Evolutionary conservation across 2,113 vertebrate genomes (phyloP), one percentile per base, ranked within the genome.

Genomic region (Zosterops borbonicus): DNA sequence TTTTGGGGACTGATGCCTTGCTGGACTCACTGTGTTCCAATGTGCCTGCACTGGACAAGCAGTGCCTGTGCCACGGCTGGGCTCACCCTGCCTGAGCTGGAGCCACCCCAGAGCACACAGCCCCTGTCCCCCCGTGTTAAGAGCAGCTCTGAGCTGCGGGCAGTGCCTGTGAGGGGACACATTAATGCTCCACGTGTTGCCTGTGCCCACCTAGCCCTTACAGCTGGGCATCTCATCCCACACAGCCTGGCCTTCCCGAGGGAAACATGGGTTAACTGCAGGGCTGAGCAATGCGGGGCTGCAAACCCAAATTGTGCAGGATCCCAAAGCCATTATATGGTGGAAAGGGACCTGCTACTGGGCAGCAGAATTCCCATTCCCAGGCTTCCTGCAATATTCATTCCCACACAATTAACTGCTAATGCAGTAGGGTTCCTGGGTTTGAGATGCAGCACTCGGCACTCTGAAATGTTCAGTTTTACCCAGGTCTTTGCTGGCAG

Each of bases 91-190:
- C 33, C 59, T 3, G 5, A 46, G 21, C 56, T 3, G 11, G 16
- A 64, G 78, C 50, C 4, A 5, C 60, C 14, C 29, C 49, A 17
- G 86, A 60, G 44, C 44, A 23, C 42, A 8, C 21, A 22, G n/a
- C 16, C 11, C 44, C 17, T 37, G 42, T n/a, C 9, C 58, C 68
- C 59, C 0, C 4, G 6, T 9, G 46, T 7, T 1, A 3, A 3
- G 24, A 21, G 31, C 49, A 33, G 46, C 6, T 18, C 7, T 0
- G 14, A 22, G 83, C 60, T 3, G 21, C 19, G 6, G 58, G 55
- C 65, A n/a, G 22, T 0, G 13, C 88, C 37, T 2, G 0, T 1
- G 46, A n/a, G 63, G n/a, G 50, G 52, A 55, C 74, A 19, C 11
- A 2, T 64, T 9, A 9, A 10, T 5, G 76, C 77, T 15, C 49